Conservation (phyloP, 2,888 invertebrate species). For the Troilus luridus region DNA sequence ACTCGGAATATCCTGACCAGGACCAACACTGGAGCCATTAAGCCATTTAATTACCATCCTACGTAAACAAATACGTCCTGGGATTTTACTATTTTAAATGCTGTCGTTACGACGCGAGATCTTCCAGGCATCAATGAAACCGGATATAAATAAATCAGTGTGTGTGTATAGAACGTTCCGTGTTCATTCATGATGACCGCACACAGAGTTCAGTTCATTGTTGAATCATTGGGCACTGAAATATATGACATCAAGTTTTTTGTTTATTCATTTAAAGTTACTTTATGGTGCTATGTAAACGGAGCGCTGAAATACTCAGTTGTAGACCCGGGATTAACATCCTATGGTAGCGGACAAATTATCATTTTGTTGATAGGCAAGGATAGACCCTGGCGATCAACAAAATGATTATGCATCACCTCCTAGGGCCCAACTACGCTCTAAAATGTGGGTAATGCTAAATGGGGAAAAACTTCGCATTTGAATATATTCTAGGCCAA, state of each 20-base stretch:
- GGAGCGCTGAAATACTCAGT: too few species aligned
- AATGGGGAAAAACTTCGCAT: too few species aligned
- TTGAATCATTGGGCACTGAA: background rate
- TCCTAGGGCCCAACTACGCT: too few species aligned
- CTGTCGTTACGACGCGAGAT: background rate
- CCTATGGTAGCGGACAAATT: too few species aligned
- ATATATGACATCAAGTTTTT: background rate
- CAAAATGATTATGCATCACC: too few species aligned
- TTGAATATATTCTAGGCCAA: too few species aligned
- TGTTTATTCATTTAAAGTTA: too few species aligned
- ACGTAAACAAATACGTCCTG: background rate
- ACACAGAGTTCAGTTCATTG: background rate
- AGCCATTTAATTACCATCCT: conserved; percentile 11
- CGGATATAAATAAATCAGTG: conserved; percentile 7
- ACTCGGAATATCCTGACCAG: background rate
- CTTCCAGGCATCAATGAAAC: conserved; percentile 17
- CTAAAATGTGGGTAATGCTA: too few species aligned
- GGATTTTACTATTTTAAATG: background rate
- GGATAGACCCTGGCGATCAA: too few species aligned
- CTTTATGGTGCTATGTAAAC: too few species aligned
- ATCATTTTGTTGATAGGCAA: too few species aligned
- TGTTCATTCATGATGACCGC: background rate
- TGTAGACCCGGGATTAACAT: too few species aligned
- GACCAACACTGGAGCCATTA: background rate
- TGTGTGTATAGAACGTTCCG: background rate